Percentiles rank a stretch among this genome's conserved stretches.
These are phyloP conservation scores for Paradoxurus hermaphroditus DNA, from an alignment of 2,113 vertebrate species.

Conservation along the genomic window DNA sequence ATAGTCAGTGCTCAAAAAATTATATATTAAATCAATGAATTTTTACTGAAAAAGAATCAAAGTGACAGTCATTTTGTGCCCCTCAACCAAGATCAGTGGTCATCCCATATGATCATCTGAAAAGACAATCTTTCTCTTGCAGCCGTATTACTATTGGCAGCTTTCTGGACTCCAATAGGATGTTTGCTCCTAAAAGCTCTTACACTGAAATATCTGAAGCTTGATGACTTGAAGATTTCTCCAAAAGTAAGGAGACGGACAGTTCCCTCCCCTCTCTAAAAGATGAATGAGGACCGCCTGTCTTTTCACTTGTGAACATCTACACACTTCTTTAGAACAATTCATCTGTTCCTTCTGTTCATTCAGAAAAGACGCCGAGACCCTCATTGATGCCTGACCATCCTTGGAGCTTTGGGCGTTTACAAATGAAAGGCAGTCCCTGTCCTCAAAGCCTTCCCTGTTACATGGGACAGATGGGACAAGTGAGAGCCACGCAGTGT, in stretches of 20 bases:
- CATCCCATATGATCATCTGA: background rate
- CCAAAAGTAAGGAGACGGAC: background rate
- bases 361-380: background rate
- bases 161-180: background rate
- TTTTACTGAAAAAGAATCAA: background rate
- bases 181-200: background rate
- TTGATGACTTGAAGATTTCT: background rate
- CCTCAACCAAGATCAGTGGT: background rate
- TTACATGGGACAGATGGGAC: background rate
- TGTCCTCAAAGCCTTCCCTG: background rate
- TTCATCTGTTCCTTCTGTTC: background rate
- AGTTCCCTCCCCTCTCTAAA: background rate
- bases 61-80: background rate
- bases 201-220: background rate
- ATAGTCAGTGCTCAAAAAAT: background rate
- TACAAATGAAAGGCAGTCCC: background rate
- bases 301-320: background rate
- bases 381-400: fast-evolving
- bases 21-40: background rate
- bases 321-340: background rate
- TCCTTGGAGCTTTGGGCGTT: background rate
- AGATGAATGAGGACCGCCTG: background rate
- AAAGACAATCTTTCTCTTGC: background rate
- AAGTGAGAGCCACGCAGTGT: background rate
- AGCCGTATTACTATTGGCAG: background rate